A percentile compares a stretch with the other conserved stretches of the same genome.
Evolutionary conservation across 2,888 invertebrate genomes (phyloP).

Genomic region (Acholoe squamosa): DNA sequence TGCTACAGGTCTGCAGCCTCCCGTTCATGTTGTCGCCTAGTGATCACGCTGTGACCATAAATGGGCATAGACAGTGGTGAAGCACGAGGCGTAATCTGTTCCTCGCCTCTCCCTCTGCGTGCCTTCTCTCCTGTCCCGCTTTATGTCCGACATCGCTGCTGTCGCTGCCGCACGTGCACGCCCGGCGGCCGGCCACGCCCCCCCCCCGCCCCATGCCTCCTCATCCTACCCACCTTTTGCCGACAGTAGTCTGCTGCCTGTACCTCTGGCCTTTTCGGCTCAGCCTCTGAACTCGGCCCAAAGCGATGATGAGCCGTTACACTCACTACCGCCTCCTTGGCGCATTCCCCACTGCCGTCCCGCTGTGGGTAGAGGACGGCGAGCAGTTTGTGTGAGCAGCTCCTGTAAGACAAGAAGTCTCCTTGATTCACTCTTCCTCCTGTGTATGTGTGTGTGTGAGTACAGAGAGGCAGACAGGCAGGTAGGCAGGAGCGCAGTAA

Average conservation of each 20-base stretch:
- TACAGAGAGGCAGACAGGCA: not conserved
- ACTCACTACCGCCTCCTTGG: not conserved
- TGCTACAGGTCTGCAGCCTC: too few relatives aligned
- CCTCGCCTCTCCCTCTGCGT: not conserved
- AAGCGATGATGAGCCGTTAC: not conserved
- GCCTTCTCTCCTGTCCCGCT: not conserved
- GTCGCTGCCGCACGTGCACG: conserved; percentile 8
- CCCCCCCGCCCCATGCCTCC: not conserved
- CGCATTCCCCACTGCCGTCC: not conserved
- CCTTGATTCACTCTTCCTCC: not conserved
- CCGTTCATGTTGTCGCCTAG: conserved; percentile 23
- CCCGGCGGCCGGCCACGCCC: not conserved
- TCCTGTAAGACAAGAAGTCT: not conserved
- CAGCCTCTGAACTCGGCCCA: not conserved
- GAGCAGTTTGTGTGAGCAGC: not conserved
- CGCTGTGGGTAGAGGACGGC: not conserved
- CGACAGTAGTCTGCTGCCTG: not conserved
- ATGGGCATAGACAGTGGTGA: conserved; percentile 30
- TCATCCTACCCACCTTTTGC: too few relatives aligned
- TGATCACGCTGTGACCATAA: not conserved
- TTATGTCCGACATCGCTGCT: not conserved
- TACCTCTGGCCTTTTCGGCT: conserved; percentile 27
- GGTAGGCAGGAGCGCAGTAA: not conserved
- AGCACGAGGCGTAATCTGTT: not conserved
- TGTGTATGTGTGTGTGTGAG: conserved; percentile 1